A percentile compares a stretch with the other conserved stretches of the same genome.
phyloP scores from a whole-genome alignment of 35 echinoderm and acorn worm genomes.

The Eucidaris tribuloides region DNA sequence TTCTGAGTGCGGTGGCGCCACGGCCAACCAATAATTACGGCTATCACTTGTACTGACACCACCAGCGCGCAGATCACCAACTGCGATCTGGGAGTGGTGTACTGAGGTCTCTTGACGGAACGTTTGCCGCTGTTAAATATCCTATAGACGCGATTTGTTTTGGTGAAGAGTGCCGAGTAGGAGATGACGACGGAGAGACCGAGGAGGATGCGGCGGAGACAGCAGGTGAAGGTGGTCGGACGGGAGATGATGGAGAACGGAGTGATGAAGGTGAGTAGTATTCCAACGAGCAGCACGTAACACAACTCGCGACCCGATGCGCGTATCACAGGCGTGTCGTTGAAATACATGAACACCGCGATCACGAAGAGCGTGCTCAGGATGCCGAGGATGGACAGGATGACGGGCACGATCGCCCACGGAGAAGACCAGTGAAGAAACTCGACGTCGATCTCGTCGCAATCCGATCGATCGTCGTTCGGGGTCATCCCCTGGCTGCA shows the following conservation, averaged over 20 bases:
- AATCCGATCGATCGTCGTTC: constrained; percentile 26
- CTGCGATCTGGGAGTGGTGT: constrained; percentile 91
- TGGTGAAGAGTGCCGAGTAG: constrained; percentile 93
- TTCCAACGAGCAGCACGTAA: constrained; percentile 82
- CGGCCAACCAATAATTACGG: constrained; percentile 67
- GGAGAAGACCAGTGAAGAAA: constrained; percentile 70
- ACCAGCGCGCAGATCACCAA: constrained; percentile 87
- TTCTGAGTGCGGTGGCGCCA: constrained; percentile 56
- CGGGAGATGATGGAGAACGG: constrained; percentile 69
- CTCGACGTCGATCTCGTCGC: constrained; percentile 63
- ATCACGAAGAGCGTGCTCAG: constrained; percentile 63
- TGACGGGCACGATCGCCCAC: constrained; percentile 62
- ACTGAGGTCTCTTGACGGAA: constrained; percentile 82
- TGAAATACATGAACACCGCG: constrained; percentile 75
- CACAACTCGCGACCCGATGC: constrained; percentile 91
- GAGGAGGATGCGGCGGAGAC: constrained; percentile 70
- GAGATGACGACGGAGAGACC: constrained; percentile 87
- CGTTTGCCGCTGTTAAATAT: constrained; percentile 95
- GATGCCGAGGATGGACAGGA: constrained; percentile 66
- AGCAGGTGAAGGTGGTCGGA: constrained; percentile 73
- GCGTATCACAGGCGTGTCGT: constrained; percentile 90
- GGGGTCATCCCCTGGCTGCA: constrained; percentile 52
- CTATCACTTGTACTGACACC: constrained; percentile 86
- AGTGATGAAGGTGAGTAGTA: constrained; percentile 66
- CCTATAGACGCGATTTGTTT: constrained; percentile 93